Conservation (phyloP, 64 coral and sea anemone genomes). For the Pocillopora damicornis region DNA sequence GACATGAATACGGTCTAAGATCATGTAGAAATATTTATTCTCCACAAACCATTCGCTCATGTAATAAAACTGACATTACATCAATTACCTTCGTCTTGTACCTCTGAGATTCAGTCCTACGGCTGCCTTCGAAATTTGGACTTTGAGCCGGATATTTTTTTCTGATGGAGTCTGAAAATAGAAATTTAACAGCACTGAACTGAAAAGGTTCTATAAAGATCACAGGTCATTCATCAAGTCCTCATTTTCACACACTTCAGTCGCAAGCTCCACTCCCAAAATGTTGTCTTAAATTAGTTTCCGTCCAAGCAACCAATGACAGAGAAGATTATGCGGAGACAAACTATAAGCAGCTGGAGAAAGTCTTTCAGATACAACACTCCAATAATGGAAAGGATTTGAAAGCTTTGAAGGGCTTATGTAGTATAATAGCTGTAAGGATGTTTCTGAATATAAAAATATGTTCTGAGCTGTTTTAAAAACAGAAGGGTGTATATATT, state of each 20-base stretch:
- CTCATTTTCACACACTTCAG: neutral
- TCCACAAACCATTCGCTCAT: neutral
- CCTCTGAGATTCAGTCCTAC: neutral
- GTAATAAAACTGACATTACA: neutral
- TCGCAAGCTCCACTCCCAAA: slow-evolving; percentile 17
- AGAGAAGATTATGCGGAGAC: neutral
- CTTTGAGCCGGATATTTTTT: neutral
- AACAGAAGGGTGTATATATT: neutral
- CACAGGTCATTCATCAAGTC: neutral
- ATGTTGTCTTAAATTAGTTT: slow-evolving; percentile 5
- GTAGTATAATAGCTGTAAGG: neutral
- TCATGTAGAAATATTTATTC: neutral
- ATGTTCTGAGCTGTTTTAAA: neutral
- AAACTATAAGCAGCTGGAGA: neutral
- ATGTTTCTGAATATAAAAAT: neutral
- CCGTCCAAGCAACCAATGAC: slow-evolving; percentile 21
- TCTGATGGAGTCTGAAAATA: neutral
- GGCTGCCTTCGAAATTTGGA: neutral
- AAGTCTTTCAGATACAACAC: neutral
- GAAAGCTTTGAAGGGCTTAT: slow-evolving; percentile 8
- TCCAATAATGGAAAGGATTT: neutral
- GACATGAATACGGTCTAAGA: too few relatives aligned
- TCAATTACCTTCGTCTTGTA: neutral
- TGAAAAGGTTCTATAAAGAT: neutral
- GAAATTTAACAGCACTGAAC: neutral